phyloP scores from a whole-genome alignment of 2,888 invertebrate genomes.

The Mesorhabditis sp. region DNA sequence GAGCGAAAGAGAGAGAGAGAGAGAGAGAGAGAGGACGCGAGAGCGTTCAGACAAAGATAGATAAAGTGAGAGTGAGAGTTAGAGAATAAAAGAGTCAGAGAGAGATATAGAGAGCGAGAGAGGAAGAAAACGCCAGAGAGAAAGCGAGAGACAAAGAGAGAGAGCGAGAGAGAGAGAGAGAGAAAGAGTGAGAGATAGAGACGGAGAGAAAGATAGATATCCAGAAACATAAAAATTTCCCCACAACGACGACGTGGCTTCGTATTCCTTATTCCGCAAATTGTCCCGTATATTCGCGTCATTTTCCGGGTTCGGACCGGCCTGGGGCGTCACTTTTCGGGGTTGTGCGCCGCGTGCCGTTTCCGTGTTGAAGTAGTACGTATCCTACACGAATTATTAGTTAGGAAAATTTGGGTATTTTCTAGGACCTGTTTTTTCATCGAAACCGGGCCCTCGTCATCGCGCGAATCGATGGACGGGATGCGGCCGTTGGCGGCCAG shows the following conservation, averaged over 20 bases:
- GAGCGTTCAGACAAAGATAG: too few relatives aligned
- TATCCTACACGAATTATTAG: constrained; percentile 9
- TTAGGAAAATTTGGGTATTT: neutral
- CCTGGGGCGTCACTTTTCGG: neutral
- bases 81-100: too few relatives aligned
- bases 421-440: neutral
- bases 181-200: too few relatives aligned
- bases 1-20: too few relatives aligned
- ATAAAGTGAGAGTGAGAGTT: too few relatives aligned
- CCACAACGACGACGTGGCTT: neutral
- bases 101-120: too few relatives aligned
- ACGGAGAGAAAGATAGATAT: too few relatives aligned
- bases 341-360: too few relatives aligned
- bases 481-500: neutral
- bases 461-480: neutral
- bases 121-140: too few relatives aligned
- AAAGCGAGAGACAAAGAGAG: too few relatives aligned
- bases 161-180: too few relatives aligned
- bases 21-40: too few relatives aligned
- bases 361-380: constrained; percentile 18
- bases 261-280: constrained; percentile 1
- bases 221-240: neutral
- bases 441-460: neutral
- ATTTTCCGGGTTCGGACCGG: neutral
- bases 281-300: neutral